Evolutionary conservation across 2,888 invertebrate genomes (phyloP), one percentile per base, ranked within the genome.

Genomic region (Zootermopsis nevadensis): DNA sequence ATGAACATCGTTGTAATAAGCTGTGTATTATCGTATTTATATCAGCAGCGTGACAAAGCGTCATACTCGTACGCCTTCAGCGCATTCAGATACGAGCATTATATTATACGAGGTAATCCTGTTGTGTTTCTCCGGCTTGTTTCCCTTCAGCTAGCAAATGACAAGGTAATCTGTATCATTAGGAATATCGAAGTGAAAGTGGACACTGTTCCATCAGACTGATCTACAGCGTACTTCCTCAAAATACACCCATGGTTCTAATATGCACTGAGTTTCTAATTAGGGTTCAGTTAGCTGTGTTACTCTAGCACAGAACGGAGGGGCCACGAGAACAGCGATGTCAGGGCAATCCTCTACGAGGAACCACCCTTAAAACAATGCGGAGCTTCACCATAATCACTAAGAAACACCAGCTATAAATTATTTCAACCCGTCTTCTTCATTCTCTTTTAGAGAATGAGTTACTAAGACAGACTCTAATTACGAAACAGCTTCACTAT

Each of bases 381-480:
- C 22, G 30, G 19, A 31, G 27, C 31, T 33, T 69, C 33, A 69
- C 30, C 69, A 33, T 69, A 69, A 69, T 69, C 69, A 33, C 33
- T 22, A 69, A 33, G 30, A 24, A 27, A 69, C 69, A 33, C 33
- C 6, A 33, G 69, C 69, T 69, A 69, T 69, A 69, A 69, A 69
- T 69, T 69, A 69, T 42, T 74, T 74, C 74, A 42, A n/a, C 74
- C 74, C 35, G 38, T 38, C 33, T 35, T 24, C 12, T 74, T 74
- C 74, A 38, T n/a, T 35, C 74, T n/a, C 74, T 74, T 38, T 38
- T 38, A 38, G 74, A 12, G 38, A 74, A 74, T 38, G 74, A 35
- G 74, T 74, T 74, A 38, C 74, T 38, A 74, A 74, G 74, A 74
- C 74, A 74, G 74, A 8, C 24, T 38, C 74, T 74, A 74, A 74